phyloP scores from a whole-genome alignment of 2,113 vertebrate genomes.

The Nipponia nippon region DNA sequence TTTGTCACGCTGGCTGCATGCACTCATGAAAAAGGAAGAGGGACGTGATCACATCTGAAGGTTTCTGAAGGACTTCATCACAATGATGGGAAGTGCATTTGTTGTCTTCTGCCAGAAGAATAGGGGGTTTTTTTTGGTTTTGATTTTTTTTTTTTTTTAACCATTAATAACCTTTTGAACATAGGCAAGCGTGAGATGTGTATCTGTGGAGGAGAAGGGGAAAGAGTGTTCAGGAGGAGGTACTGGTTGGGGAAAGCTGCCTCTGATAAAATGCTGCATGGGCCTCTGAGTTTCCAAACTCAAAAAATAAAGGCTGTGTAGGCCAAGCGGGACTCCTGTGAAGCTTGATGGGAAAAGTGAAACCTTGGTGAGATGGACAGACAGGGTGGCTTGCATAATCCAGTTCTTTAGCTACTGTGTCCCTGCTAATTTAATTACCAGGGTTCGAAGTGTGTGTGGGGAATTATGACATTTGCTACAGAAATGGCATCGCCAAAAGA shows the following conservation, averaged over 20 bases:
- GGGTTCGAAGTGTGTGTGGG: neutral
- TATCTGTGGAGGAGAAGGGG: neutral
- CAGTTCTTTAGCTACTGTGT: neutral
- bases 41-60: neutral
- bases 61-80: neutral
- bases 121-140: neutral
- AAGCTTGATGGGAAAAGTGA: neutral
- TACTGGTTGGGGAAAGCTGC: neutral
- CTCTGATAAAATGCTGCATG: neutral
- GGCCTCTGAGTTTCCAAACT: neutral
- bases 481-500: neutral
- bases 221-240: neutral
- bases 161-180: neutral
- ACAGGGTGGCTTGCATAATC: neutral
- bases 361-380: neutral
- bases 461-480: neutral
- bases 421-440: neutral
- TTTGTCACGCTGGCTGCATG: neutral
- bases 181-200: neutral
- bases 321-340: neutral
- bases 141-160: neutral
- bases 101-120: neutral
- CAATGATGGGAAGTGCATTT: neutral
- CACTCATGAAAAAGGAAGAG: accelerated
- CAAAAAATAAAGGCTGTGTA: neutral